Conservation (phyloP, 2,888 invertebrate species). For the Camptogramma bilineatum region DNA sequence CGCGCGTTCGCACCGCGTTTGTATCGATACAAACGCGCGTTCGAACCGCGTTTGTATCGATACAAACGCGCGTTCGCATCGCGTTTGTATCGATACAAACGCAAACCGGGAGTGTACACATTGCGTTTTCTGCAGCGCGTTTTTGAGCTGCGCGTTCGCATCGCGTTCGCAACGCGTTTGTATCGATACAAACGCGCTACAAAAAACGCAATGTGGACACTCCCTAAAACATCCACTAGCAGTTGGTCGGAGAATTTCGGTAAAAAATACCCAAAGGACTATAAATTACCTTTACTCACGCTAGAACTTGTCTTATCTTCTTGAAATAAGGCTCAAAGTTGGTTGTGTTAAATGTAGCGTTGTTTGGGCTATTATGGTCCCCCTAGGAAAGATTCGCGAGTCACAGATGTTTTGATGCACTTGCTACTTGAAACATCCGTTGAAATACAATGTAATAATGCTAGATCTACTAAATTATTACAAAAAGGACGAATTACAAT, state of each 20-base stretch:
- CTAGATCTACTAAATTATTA: constrained; percentile 1
- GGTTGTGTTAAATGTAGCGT: constrained; percentile 11
- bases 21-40: no score
- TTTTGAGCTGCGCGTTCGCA: no score
- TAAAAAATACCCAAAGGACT: constrained; percentile 31
- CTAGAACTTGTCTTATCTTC: not conserved
- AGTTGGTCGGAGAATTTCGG: constrained; percentile 27
- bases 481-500: not conserved
- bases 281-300: constrained; percentile 13
- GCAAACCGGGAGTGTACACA: no score
- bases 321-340: constrained; percentile 27
- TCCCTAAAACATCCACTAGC: constrained; percentile 18
- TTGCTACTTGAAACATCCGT: constrained; percentile 47
- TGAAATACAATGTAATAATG: constrained; percentile 36
- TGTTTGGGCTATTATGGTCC: constrained; percentile 44
- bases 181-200: no score
- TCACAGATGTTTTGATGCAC: constrained; percentile 52
- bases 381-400: constrained; percentile 49
- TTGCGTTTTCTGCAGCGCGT: no score
- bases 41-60: no score
- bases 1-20: no score
- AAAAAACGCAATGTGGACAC: no score
- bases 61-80: no score
- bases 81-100: no score
- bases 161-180: no score